Evolutionary conservation across 1,140 invertebrate species (phyloP).

Genomic region (Thaumatotibia leucotreta): DNA sequence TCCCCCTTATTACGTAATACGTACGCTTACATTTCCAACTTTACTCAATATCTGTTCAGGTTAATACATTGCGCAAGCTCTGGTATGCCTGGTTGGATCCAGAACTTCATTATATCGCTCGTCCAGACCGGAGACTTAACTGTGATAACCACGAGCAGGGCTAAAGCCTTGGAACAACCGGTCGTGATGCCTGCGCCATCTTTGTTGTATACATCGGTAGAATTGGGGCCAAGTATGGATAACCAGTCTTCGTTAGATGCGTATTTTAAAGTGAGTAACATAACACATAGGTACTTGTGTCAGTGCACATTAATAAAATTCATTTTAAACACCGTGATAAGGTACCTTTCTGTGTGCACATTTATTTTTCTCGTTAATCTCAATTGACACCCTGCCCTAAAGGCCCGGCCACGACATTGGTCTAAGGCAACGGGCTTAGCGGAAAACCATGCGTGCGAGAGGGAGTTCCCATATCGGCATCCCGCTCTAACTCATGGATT

Average conservation of each 20-base stretch:
- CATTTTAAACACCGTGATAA: no score
- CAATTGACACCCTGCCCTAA: no score
- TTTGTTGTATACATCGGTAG: slow-evolving; percentile 22
- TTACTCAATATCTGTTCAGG: slow-evolving; percentile 41
- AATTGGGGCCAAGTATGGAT: not conserved
- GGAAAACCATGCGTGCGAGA: no score
- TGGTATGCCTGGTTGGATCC: slow-evolving; percentile 81
- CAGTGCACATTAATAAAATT: no score
- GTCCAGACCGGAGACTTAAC: slow-evolving; percentile 74
- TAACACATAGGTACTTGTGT: no score
- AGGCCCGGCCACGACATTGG: no score
- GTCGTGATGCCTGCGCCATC: slow-evolving; percentile 32
- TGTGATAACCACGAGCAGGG: slow-evolving; percentile 54
- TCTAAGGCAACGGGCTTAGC: no score
- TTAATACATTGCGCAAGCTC: slow-evolving; percentile 77
- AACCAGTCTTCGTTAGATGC: not conserved
- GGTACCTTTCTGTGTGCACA: no score
- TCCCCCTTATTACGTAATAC: no score
- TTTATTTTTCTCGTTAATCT: no score
- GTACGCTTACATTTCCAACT: not conserved
- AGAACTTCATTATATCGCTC: slow-evolving; percentile 79
- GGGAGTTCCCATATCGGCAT: no score
- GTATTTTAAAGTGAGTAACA: not conserved
- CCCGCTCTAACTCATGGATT: no score
- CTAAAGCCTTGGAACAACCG: slow-evolving; percentile 30